phyloP scores from a whole-genome alignment of 2,113 vertebrate genomes.

The Anthoscopus minutus region DNA sequence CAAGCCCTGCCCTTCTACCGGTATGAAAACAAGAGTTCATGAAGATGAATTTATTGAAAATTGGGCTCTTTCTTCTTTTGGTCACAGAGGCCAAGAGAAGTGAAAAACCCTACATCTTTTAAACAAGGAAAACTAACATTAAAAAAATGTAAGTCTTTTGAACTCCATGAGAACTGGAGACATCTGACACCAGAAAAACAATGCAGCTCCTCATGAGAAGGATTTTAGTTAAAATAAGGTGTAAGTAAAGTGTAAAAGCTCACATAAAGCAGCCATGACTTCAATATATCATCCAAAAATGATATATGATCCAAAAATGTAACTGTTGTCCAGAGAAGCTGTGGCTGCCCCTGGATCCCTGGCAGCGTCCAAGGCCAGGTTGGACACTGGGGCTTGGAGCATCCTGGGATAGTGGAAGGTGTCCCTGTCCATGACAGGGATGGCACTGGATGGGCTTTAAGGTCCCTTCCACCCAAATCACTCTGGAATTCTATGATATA shows the following conservation, averaged over 20 bases:
- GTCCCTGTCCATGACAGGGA: not conserved
- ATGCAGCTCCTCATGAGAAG: not conserved
- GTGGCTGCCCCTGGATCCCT: not conserved
- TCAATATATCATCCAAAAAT: not conserved
- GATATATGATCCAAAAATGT: not conserved
- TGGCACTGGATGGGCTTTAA: not conserved
- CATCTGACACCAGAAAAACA: rapidly evolving
- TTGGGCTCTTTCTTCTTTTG: not conserved
- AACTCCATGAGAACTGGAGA: not conserved
- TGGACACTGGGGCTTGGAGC: not conserved
- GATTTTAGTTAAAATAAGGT: not conserved
- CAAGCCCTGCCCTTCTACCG: not conserved
- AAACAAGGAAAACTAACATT: not conserved
- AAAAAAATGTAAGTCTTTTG: not conserved
- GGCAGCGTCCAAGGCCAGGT: rapidly evolving
- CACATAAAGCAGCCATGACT: not conserved
- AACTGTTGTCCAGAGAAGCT: not conserved
- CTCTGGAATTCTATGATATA: not conserved
- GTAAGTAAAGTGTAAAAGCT: not conserved
- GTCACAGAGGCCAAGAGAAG: not conserved
- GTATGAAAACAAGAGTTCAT: not conserved
- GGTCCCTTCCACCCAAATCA: not conserved
- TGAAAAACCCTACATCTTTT: rapidly evolving
- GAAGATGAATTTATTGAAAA: not conserved
- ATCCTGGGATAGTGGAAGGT: not conserved